Evolutionary conservation across 2,797 vertebrate species (phyloP), one percentile per base, ranked within the genome.

Genomic region (Halcyon badia): DNA sequence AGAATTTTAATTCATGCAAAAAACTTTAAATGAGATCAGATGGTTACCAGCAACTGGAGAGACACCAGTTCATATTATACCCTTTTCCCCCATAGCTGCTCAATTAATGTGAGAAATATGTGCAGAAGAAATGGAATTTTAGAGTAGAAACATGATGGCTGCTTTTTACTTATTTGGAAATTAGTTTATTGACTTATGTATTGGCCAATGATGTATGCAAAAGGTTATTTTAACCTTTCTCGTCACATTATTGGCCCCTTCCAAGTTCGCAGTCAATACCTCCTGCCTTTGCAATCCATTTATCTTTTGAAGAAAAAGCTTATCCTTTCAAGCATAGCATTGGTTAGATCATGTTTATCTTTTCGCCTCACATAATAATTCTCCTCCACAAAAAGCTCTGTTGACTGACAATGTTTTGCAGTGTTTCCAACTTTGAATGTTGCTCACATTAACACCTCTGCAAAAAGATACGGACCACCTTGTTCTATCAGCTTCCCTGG

Each of bases 201-300:
- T 87, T 76, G 22, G 78, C 65, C 83, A 91, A 41, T 77, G 61
- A 88, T 60, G 70, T 56, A 95, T 51, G 88, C 72, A 92, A 94
- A 97, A 96, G 82, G 75, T 94, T 65, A 30, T 65, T 81, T 95
- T 94, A 92, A 97, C 92, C 90, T 97, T 98, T 93, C 83, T 62
- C 94, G 92, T 91, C 82, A 66, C 56, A 41, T 46, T 87, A 83
- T 39, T 94, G 90, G 82, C 71, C 72, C 82, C 37, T 86, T 86
- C 70, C 80, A 79, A 93, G 70, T 86, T 78, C 95, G 86, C 79
- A 93, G 83, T 44, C 80, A 70, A 94, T 90, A 90, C n/a, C 81
- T 88, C 66, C 76, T 87, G 79, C 83, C 90, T 98, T 87, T 94
- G 87, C 62, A 95, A 96, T 94, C 49, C 65, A 97, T 93, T 97